A percentile compares a stretch with the other conserved stretches of the same genome.
These are phyloP conservation scores for Meteorus cinctellus DNA, from an alignment of 2,888 invertebrate species.

Conservation along the genomic window DNA sequence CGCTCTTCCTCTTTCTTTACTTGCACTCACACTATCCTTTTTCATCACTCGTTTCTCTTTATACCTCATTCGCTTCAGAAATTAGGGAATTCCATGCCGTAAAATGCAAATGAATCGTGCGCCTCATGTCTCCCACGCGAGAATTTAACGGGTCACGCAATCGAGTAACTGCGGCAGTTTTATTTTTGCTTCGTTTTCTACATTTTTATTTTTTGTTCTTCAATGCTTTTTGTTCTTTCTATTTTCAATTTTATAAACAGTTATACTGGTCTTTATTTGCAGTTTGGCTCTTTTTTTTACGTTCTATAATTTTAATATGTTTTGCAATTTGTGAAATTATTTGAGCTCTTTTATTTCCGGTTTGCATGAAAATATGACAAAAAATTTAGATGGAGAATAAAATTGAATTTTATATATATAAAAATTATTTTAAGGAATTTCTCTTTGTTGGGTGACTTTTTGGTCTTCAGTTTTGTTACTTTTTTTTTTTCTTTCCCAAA, in stretches of 20 bases:
- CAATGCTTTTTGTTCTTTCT: neutral
- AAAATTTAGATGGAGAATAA: neutral
- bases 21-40: neutral
- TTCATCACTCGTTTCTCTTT: constrained; percentile 22
- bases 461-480: neutral
- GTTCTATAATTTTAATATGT: neutral
- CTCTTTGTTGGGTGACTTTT: neutral
- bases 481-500: neutral
- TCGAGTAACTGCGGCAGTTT: constrained; percentile 4
- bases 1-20: constrained; percentile 1
- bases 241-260: neutral
- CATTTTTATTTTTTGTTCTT: neutral
- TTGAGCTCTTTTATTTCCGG: neutral
- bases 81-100: constrained; percentile 44
- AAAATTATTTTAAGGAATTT: neutral
- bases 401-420: neutral
- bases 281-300: neutral
- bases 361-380: neutral
- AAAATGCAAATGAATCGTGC: constrained; percentile 43
- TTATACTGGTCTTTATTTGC: no score
- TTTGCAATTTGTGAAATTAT: neutral
- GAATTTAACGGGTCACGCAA: constrained; percentile 44
- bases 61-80: constrained; percentile 24
- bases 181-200: no score
- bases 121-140: constrained; percentile 44